Percentiles rank a stretch among this genome's conserved stretches.
These are phyloP conservation scores for Cottoperca gobio DNA, from an alignment of 2,797 vertebrate species.

Conservation along the genomic window DNA sequence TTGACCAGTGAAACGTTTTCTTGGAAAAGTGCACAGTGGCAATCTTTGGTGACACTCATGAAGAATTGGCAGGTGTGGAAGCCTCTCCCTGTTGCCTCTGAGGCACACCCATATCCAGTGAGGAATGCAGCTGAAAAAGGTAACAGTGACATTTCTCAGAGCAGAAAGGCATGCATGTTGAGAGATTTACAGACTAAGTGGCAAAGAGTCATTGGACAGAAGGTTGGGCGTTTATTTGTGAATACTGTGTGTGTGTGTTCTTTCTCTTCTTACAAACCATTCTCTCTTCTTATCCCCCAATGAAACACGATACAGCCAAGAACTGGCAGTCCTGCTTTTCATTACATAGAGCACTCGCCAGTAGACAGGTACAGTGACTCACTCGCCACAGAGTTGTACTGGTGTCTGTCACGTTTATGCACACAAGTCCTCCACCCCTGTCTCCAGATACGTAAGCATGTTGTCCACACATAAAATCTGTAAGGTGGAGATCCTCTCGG, in stretches of 20 bases:
- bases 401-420: slow-evolving; percentile 44
- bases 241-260: neutral
- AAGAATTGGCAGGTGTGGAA: slow-evolving; percentile 33
- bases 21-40: slow-evolving; percentile 20
- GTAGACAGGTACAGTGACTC: slow-evolving; percentile 63
- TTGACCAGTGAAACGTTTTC: slow-evolving; percentile 19
- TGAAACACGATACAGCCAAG: slow-evolving; percentile 37
- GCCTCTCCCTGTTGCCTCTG: slow-evolving; percentile 8
- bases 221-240: neutral
- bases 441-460: slow-evolving; percentile 38
- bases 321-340: slow-evolving; percentile 68
- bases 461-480: slow-evolving; percentile 47
- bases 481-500: slow-evolving; percentile 49
- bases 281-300: slow-evolving; percentile 38
- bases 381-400: slow-evolving; percentile 23
- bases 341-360: slow-evolving; percentile 32
- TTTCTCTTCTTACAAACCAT: slow-evolving; percentile 32
- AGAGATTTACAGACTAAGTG: slow-evolving; percentile 9
- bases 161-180: neutral
- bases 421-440: slow-evolving; percentile 4
- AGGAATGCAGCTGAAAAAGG: slow-evolving; percentile 41
- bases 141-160: slow-evolving; percentile 54
- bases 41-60: slow-evolving; percentile 49
- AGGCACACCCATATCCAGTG: slow-evolving; percentile 50
- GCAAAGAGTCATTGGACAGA: slow-evolving; percentile 15